These are phyloP conservation scores for Pipistrellus kuhlii DNA, from an alignment of 2,797 vertebrate species.

Conservation along the genomic window DNA sequence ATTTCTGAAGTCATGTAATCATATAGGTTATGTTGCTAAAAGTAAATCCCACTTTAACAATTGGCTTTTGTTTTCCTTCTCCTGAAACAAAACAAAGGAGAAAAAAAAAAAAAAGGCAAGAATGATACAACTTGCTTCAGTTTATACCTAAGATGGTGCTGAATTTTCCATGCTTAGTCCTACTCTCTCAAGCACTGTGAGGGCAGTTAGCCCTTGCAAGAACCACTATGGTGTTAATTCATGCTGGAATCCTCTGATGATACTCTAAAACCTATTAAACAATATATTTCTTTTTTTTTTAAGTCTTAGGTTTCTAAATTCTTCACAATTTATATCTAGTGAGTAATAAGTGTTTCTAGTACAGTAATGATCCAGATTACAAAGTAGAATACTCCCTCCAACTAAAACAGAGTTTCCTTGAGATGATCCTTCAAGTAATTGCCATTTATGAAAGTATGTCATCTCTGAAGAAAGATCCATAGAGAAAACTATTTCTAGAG, in stretches of 20 bases:
- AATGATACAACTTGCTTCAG: not conserved
- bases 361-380: not conserved
- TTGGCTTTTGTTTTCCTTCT: not conserved
- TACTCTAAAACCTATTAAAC: not conserved
- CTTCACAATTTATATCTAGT: not conserved
- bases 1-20: conserved; percentile 3
- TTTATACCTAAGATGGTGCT: not conserved
- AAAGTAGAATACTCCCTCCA: not conserved
- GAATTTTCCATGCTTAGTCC: conserved; percentile 44
- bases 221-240: not conserved
- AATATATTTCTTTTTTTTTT: not conserved
- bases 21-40: not conserved
- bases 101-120: not conserved
- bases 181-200: conserved; percentile 16
- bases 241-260: not conserved
- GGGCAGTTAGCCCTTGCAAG: not conserved
- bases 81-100: conserved; percentile 20
- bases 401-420: conserved; percentile 32
- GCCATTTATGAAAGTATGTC: not conserved
- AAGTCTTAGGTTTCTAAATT: not conserved
- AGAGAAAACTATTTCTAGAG: not conserved
- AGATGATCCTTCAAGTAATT: not conserved
- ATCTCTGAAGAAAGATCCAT: not conserved
- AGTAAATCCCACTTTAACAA: not conserved
- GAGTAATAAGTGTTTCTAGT: not conserved